Evolutionary conservation across 2,797 vertebrate genomes (phyloP).

Genomic region (Gobionotothen gibberifrons): DNA sequence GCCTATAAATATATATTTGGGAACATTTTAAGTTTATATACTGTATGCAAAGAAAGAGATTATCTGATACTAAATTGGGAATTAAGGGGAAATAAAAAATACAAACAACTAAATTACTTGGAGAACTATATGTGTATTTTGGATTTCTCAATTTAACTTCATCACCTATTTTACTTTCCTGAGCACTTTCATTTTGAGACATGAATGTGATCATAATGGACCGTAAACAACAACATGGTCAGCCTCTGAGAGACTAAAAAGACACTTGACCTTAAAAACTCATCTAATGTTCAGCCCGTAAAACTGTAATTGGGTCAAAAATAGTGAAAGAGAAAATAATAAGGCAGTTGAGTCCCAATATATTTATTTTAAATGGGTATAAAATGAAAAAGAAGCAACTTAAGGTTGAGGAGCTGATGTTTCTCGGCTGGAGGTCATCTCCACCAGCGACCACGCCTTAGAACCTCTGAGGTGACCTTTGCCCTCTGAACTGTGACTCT

Average conservation of each 20-base stretch:
- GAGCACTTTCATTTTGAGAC: not conserved
- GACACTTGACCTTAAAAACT: not conserved
- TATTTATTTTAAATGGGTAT: no score
- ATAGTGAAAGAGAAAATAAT: not conserved
- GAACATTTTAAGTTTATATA: no score
- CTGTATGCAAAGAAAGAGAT: no score
- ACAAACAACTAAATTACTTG: no score
- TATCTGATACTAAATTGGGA: no score
- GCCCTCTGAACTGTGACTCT: slow-evolving; percentile 63
- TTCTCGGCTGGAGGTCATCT: not conserved
- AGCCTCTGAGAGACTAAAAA: not conserved
- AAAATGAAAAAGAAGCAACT: not conserved
- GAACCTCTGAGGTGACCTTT: slow-evolving; percentile 32
- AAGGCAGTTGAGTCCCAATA: no score
- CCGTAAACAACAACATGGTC: not conserved
- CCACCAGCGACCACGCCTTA: not conserved
- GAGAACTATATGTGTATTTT: no score
- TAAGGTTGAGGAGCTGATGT: not conserved
- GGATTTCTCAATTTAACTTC: no score
- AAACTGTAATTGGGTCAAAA: not conserved
- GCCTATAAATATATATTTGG: no score
- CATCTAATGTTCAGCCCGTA: not conserved
- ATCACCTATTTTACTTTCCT: not conserved
- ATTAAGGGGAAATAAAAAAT: no score
- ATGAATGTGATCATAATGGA: not conserved